Evolutionary conservation across 2,797 vertebrate genomes (phyloP).

Genomic region (Sorex maritimensis): DNA sequence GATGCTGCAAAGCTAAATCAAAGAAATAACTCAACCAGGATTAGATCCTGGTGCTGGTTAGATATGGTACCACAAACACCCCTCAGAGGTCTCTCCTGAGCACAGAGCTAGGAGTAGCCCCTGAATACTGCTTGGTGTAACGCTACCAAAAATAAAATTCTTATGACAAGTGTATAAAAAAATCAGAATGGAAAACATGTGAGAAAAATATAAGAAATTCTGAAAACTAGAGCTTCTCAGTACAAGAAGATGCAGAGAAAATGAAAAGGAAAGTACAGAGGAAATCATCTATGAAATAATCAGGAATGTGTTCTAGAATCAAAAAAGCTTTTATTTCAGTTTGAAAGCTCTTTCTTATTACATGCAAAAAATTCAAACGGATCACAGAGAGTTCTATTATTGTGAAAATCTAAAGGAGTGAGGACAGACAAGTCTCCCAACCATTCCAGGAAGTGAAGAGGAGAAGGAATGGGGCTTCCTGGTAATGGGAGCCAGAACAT

Average conservation of each 20-base stretch:
- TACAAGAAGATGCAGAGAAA: background rate
- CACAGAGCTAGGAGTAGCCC: no score
- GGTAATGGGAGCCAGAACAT: background rate
- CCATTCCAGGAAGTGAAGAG: rapidly evolving
- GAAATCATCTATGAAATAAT: background rate
- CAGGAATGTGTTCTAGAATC: background rate
- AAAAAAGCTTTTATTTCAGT: background rate
- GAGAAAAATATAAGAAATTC: background rate
- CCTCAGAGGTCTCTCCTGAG: background rate
- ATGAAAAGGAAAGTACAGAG: background rate
- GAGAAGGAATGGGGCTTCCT: background rate
- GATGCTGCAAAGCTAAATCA: background rate
- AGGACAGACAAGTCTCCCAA: background rate
- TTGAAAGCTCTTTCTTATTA: background rate
- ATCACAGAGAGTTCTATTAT: background rate
- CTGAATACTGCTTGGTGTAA: background rate
- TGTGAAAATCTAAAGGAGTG: background rate
- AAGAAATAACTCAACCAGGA: background rate
- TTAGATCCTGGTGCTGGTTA: background rate
- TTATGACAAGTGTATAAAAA: background rate
- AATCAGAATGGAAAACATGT: no score
- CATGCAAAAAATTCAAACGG: background rate
- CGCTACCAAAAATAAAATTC: background rate
- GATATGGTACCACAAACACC: background rate
- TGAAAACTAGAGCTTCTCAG: background rate